These are phyloP conservation scores for Stercorarius parasiticus DNA, from an alignment of 2,113 vertebrate genomes.

Conservation along the genomic window DNA sequence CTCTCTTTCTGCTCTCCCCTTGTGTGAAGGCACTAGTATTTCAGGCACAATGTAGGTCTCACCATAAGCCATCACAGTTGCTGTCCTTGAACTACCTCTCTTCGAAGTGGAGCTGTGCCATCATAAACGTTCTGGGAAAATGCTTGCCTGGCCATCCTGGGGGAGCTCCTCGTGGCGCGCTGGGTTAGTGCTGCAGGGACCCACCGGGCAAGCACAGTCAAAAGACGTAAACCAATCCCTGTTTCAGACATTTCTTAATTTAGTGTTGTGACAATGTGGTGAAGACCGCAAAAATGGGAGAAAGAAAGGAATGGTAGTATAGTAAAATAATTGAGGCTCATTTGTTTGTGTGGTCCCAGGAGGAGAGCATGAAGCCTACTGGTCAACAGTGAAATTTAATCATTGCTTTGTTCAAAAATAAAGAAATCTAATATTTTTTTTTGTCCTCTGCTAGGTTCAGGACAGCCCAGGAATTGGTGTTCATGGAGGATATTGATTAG, in stretches of 20 bases:
- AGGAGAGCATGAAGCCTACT: neutral
- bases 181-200: neutral
- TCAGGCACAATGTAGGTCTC: neutral
- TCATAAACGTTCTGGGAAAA: neutral
- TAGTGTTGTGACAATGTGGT: neutral
- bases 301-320: neutral
- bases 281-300: neutral
- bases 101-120: neutral
- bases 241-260: neutral
- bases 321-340: neutral
- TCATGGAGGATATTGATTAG: neutral
- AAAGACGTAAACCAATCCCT: neutral
- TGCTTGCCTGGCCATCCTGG: fast-evolving
- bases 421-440: neutral
- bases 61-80: neutral
- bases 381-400: neutral
- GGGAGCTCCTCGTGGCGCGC: fast-evolving
- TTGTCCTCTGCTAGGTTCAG: neutral
- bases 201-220: neutral
- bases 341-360: neutral
- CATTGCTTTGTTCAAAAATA: neutral
- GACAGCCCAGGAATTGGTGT: neutral
- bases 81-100: neutral
- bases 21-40: neutral
- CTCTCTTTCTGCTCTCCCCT: neutral